Percentiles rank a stretch among this genome's conserved stretches.
These are phyloP conservation scores for Eucriotettix oculatus DNA, from an alignment of 2,888 invertebrate genomes.

Conservation along the genomic window DNA sequence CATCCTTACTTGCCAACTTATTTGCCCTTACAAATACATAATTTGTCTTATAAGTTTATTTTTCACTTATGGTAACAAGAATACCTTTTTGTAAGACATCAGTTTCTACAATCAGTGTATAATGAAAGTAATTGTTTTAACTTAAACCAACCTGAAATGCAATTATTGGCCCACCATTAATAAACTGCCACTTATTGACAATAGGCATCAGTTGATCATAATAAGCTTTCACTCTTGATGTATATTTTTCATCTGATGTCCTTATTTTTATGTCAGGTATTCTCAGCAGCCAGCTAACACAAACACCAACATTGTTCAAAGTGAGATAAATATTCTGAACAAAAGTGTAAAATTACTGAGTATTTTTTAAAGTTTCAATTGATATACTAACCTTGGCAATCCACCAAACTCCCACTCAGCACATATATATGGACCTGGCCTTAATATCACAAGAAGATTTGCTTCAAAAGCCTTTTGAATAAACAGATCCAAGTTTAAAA, in stretches of 20 bases:
- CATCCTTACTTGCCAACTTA: too few species aligned
- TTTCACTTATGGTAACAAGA: too few species aligned
- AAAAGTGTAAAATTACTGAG: neutral
- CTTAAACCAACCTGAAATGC: slow-evolving; percentile 23
- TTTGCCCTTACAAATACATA: too few species aligned
- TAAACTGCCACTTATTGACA: slow-evolving; percentile 27
- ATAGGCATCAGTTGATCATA: slow-evolving; percentile 25
- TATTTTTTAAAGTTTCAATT: neutral
- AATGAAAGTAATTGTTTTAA: neutral
- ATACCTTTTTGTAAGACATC: too few species aligned
- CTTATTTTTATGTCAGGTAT: neutral
- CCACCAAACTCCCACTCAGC: slow-evolving; percentile 35
- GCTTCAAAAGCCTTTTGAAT: slow-evolving; percentile 22
- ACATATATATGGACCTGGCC: slow-evolving; percentile 38
- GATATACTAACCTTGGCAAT: slow-evolving; percentile 16
- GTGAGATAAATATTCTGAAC: neutral
- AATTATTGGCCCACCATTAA: slow-evolving; percentile 32
- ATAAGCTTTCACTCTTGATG: slow-evolving; percentile 22
- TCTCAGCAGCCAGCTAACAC: neutral
- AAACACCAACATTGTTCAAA: neutral
- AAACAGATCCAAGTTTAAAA: slow-evolving; percentile 22
- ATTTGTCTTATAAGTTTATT: too few species aligned
- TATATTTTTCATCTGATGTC: neutral
- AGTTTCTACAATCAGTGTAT: too few species aligned
- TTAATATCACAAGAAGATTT: slow-evolving; percentile 15